Percentiles rank a stretch among this genome's conserved stretches.
Evolutionary conservation across 2,797 vertebrate genomes (phyloP).

Genomic region (Falco biarmicus): DNA sequence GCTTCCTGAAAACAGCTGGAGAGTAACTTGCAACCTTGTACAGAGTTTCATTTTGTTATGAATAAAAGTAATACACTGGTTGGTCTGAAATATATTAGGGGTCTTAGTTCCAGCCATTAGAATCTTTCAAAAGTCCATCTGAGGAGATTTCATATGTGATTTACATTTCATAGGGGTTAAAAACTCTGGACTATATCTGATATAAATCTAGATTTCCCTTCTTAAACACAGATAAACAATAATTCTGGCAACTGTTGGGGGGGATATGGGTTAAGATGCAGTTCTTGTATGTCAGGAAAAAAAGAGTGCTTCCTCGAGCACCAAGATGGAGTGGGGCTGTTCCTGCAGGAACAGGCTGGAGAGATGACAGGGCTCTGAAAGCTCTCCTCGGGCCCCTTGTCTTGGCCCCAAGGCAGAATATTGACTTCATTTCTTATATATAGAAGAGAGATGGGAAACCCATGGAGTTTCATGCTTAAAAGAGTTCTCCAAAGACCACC

Average conservation of each 20-base stretch:
- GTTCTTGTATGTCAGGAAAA: not conserved
- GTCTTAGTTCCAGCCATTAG: not conserved
- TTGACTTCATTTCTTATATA: not conserved
- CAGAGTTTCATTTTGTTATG: not conserved
- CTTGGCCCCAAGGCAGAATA: not conserved
- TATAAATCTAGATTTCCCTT: not conserved
- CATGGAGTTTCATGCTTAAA: not conserved
- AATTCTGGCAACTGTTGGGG: not conserved
- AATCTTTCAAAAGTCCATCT: not conserved
- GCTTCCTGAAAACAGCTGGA: not conserved
- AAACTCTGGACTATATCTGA: not conserved
- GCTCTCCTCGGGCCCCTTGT: not conserved
- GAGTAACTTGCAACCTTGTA: not conserved
- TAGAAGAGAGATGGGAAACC: not conserved
- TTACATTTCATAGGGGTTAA: not conserved
- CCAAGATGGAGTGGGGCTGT: not conserved
- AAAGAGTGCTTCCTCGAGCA: not conserved
- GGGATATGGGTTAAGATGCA: not conserved
- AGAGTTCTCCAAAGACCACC: not conserved
- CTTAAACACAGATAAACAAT: not conserved
- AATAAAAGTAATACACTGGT: not conserved
- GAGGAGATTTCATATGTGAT: not conserved
- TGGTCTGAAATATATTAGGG: not conserved
- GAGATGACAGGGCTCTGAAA: not conserved
- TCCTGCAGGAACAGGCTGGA: not conserved